Conservation (phyloP, 1,140 invertebrate genomes). For the Cataglyphis hispanica region DNA sequence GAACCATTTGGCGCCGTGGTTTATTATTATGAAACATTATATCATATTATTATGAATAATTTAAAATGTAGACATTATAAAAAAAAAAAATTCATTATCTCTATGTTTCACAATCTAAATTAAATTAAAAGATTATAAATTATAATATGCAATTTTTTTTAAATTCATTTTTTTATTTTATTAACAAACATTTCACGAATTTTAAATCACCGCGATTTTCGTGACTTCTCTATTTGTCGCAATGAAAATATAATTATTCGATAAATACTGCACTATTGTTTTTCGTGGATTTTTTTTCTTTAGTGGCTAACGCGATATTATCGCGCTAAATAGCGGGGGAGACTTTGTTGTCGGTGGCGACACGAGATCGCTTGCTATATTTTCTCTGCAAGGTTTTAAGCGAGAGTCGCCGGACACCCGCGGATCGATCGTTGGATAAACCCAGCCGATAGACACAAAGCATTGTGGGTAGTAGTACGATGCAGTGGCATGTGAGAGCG, state of each 20-base stretch:
- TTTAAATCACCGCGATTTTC: background rate
- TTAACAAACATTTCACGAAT: background rate
- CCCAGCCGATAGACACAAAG: slow-evolving; percentile 75
- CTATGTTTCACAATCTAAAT: background rate
- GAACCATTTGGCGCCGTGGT: background rate
- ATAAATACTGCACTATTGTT: slow-evolving; percentile 32
- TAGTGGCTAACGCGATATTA: slow-evolving; percentile 70
- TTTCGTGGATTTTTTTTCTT: slow-evolving; percentile 1
- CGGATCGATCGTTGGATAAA: slow-evolving; percentile 76
- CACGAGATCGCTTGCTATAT: slow-evolving; percentile 74
- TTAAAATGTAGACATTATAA: background rate
- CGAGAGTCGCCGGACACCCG: slow-evolving; percentile 70
- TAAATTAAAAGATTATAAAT: background rate
- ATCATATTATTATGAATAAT: slow-evolving; percentile 26
- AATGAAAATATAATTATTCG: slow-evolving; percentile 24
- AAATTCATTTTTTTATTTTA: background rate
- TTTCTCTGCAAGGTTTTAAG: slow-evolving; percentile 74
- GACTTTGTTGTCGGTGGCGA: slow-evolving; percentile 74
- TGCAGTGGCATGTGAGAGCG: slow-evolving; percentile 72
- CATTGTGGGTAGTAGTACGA: slow-evolving; percentile 72
- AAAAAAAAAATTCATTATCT: background rate
- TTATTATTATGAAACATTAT: slow-evolving; percentile 44
- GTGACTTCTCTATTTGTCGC: slow-evolving; percentile 24
- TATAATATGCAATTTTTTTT: background rate
- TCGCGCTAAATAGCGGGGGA: slow-evolving; percentile 72